phyloP scores from a whole-genome alignment of 1,140 invertebrate genomes.

The Heliconius eleuchia region DNA sequence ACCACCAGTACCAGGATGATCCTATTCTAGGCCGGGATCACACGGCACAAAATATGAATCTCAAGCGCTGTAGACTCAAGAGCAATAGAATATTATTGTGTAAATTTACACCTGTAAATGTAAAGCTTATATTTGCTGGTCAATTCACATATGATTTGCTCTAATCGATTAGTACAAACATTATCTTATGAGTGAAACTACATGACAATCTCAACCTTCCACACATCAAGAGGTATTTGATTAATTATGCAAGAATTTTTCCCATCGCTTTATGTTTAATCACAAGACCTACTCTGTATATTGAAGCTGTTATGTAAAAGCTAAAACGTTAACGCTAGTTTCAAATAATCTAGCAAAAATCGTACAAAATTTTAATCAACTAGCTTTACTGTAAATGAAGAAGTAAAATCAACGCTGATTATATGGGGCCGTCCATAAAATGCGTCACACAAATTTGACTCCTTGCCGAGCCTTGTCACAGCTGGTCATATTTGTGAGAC shows the following conservation, averaged over 20 bases:
- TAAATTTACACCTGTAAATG: neutral
- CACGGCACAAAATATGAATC: too few relatives aligned
- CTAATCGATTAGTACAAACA: constrained; percentile 1
- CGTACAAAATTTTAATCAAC: constrained; percentile 12
- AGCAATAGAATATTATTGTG: neutral
- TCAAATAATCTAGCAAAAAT: constrained; percentile 10
- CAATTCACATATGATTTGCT: neutral
- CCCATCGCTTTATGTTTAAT: neutral
- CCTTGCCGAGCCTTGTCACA: too few relatives aligned
- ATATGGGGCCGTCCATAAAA: neutral
- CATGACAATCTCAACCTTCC: neutral
- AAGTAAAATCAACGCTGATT: constrained; percentile 6
- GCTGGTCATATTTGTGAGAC: too few relatives aligned
- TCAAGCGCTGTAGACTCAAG: neutral
- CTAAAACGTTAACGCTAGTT: constrained; percentile 12
- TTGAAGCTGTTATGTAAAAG: neutral
- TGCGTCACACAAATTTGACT: too few relatives aligned
- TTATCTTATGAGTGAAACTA: constrained; percentile 4
- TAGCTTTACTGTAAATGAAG: neutral
- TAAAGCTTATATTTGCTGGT: neutral
- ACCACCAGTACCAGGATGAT: too few relatives aligned
- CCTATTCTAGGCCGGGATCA: too few relatives aligned
- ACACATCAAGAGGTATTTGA: neutral
- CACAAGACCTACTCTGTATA: neutral
- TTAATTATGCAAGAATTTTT: neutral